A percentile compares a stretch with the other conserved stretches of the same genome.
These are phyloP conservation scores for Ferdinandea cuprea DNA, from an alignment of 2,888 invertebrate genomes.

Conservation along the genomic window DNA sequence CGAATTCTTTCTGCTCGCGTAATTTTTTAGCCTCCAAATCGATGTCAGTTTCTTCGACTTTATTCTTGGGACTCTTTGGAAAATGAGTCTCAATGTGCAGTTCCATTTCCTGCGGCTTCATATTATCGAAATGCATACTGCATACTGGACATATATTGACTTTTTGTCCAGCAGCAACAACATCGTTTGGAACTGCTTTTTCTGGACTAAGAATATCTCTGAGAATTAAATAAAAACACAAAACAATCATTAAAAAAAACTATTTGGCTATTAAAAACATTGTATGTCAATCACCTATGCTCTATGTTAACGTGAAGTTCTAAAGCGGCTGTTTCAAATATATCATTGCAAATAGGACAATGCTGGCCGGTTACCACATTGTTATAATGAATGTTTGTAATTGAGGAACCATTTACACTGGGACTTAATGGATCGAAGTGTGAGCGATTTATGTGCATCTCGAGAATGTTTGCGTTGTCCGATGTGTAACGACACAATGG, in stretches of 20 bases:
- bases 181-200: slow-evolving; percentile 75
- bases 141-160: slow-evolving; percentile 84
- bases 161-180: slow-evolving; percentile 76
- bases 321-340: slow-evolving; percentile 89
- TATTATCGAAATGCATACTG: slow-evolving; percentile 82
- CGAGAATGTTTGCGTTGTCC: slow-evolving; percentile 88
- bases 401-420: slow-evolving; percentile 81
- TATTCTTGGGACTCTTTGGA: slow-evolving; percentile 79
- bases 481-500: slow-evolving; percentile 91
- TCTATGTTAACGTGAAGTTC: slow-evolving; percentile 94
- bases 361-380: slow-evolving; percentile 85
- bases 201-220: slow-evolving; percentile 79
- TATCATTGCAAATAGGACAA: slow-evolving; percentile 91
- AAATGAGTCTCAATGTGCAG: slow-evolving; percentile 93
- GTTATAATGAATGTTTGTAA: slow-evolving; percentile 82
- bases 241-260: slow-evolving; percentile 1
- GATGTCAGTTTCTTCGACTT: slow-evolving; percentile 78
- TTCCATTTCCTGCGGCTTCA: slow-evolving; percentile 84
- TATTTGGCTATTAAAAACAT: slow-evolving; percentile 76
- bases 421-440: slow-evolving; percentile 86
- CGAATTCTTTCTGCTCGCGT: slow-evolving; percentile 91
- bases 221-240: slow-evolving; percentile 10
- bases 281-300: slow-evolving; percentile 89
- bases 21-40: slow-evolving; percentile 88
- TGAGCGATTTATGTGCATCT: slow-evolving; percentile 92